A percentile compares a stretch with the other conserved stretches of the same genome.
Evolutionary conservation across 2,113 vertebrate species (phyloP).

Genomic region (Cephalopterus ornatus): DNA sequence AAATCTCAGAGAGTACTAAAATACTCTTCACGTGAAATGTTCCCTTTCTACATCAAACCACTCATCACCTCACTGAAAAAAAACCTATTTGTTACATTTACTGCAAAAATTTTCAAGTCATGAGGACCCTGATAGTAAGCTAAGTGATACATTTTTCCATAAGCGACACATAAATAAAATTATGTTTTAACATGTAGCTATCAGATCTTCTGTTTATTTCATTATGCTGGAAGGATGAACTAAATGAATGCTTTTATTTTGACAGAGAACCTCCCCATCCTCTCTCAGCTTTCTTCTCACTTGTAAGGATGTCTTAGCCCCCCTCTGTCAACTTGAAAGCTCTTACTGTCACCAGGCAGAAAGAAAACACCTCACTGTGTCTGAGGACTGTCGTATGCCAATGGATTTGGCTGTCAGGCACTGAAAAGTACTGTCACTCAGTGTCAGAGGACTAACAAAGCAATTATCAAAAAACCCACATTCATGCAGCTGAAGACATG

Average conservation of each 20-base stretch:
- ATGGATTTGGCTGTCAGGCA: conserved; percentile 76
- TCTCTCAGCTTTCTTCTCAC: conserved; percentile 72
- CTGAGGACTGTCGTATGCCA: conserved; percentile 67
- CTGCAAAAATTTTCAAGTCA: not conserved
- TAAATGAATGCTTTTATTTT: conserved; percentile 75
- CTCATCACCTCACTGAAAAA: not conserved
- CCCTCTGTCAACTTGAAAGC: conserved; percentile 71
- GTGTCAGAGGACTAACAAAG: conserved; percentile 76
- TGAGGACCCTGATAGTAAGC: conserved; percentile 3
- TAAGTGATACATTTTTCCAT: conserved; percentile 31
- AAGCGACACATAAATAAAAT: conserved; percentile 50
- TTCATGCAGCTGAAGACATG: conserved; percentile 46
- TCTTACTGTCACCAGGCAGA: conserved; percentile 77
- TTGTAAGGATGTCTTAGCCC: conserved; percentile 64
- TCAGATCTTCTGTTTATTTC: conserved; percentile 37
- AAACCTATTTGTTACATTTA: not conserved
- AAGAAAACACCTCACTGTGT: conserved; percentile 67
- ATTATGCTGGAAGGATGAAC: conserved; percentile 19
- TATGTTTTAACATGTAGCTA: conserved; percentile 31
- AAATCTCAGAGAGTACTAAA: not conserved
- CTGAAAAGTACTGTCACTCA: conserved; percentile 76
- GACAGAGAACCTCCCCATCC: conserved; percentile 61
- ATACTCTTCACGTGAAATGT: not conserved
- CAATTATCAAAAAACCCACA: conserved; percentile 73
- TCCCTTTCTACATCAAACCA: not conserved